These are phyloP conservation scores for Triplophysa siluroides DNA, from an alignment of 2,113 vertebrate species.

Conservation along the genomic window DNA sequence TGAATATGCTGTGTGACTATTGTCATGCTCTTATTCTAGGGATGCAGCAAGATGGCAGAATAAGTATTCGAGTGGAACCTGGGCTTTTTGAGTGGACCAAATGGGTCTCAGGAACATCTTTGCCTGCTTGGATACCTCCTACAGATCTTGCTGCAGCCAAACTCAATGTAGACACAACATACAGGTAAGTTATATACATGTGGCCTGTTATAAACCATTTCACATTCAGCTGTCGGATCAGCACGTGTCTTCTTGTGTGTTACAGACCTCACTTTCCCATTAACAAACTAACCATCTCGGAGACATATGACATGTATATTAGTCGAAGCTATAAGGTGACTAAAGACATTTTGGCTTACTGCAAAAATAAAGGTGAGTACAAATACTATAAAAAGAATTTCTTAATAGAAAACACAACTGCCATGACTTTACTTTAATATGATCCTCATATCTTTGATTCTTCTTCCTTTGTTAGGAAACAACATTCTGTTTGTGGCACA, in stretches of 20 bases:
- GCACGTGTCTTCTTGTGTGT: neutral
- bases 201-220: neutral
- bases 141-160: constrained; percentile 85
- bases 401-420: neutral
- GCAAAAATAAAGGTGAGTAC: constrained; percentile 86
- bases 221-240: constrained; percentile 12
- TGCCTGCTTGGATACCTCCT: constrained; percentile 89
- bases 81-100: constrained; percentile 98
- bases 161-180: constrained; percentile 94
- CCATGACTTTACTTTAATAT: neutral
- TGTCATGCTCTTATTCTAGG: constrained; percentile 68
- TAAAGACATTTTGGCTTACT: constrained; percentile 91
- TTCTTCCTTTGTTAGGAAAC: constrained; percentile 75
- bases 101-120: constrained; percentile 89
- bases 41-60: constrained; percentile 88
- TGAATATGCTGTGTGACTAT: neutral
- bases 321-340: constrained; percentile 95
- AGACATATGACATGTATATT: constrained; percentile 94
- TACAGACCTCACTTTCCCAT: constrained; percentile 92
- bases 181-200: constrained; percentile 77
- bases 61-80: constrained; percentile 90
- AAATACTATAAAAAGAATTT: neutral
- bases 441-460: neutral
- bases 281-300: constrained; percentile 87
- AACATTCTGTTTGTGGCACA: constrained; percentile 96